These are phyloP conservation scores for Rhodinocichla rosea DNA, from an alignment of 2,113 vertebrate species.

Conservation along the genomic window DNA sequence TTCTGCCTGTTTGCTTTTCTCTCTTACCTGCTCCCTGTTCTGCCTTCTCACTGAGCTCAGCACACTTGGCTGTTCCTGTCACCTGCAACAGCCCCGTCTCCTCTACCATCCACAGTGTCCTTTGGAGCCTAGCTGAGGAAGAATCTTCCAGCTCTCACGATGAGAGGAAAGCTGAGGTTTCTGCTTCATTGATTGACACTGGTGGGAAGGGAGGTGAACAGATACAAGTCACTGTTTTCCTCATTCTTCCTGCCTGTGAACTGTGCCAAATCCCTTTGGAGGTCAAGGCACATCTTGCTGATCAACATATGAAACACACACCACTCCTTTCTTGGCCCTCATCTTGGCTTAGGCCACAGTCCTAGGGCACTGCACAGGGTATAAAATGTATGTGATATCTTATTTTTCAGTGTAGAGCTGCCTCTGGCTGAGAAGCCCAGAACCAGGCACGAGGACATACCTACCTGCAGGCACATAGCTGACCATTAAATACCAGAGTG, in stretches of 20 bases:
- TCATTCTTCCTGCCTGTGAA: not conserved
- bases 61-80: not conserved
- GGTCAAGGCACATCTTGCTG: not conserved
- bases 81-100: not conserved
- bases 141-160: not conserved
- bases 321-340: not conserved
- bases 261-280: not conserved
- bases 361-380: not conserved
- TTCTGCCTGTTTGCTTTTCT: not conserved
- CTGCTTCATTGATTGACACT: not conserved
- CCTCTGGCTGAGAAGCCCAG: not conserved
- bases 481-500: not conserved
- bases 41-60: not conserved
- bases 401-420: not conserved
- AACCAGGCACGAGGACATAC: rapidly evolving
- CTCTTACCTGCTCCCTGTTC: not conserved
- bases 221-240: not conserved
- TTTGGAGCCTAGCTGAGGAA: not conserved
- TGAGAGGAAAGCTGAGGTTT: not conserved
- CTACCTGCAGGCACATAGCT: not conserved
- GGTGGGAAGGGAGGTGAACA: not conserved
- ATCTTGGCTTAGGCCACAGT: not conserved
- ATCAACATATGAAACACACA: not conserved
- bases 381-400: not conserved
- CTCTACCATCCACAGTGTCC: not conserved